Conservation (phyloP, 1,140 invertebrate genomes). For the Eubasilissa regina region DNA sequence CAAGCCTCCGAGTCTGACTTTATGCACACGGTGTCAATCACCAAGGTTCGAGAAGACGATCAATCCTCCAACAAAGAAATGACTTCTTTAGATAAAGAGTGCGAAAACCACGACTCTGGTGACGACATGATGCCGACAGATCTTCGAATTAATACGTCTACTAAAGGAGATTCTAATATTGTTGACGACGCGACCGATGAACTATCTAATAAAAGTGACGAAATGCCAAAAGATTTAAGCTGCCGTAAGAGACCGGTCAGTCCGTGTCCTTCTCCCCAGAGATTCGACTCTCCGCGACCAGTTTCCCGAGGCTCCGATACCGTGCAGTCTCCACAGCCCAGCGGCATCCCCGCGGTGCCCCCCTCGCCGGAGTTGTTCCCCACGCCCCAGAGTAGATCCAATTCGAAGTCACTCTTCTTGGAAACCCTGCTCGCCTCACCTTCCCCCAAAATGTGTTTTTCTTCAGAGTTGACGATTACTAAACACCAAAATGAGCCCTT, state of each 20-base stretch:
- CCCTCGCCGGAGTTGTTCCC: constrained; percentile 75
- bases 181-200: constrained; percentile 65
- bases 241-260: constrained; percentile 71
- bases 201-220: constrained; percentile 69
- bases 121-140: constrained; percentile 70
- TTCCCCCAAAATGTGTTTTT: constrained; percentile 71
- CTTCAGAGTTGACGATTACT: constrained; percentile 72
- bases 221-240: constrained; percentile 74
- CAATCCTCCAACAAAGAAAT: constrained; percentile 60
- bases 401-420: constrained; percentile 72
- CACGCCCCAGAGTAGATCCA: constrained; percentile 68
- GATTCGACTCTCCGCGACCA: constrained; percentile 70
- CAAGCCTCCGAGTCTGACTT: constrained; percentile 26
- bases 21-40: neutral
- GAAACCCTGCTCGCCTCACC: constrained; percentile 73
- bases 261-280: constrained; percentile 66
- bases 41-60: constrained; percentile 54
- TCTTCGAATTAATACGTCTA: constrained; percentile 65
- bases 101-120: constrained; percentile 40
- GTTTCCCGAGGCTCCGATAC: constrained; percentile 76
- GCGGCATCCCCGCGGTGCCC: constrained; percentile 76
- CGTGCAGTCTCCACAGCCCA: constrained; percentile 78
- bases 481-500: constrained; percentile 78
- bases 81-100: constrained; percentile 62
- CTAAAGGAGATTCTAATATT: constrained; percentile 62